phyloP scores from a whole-genome alignment of 2,113 vertebrate species.

The Macrotis lagotis region DNA sequence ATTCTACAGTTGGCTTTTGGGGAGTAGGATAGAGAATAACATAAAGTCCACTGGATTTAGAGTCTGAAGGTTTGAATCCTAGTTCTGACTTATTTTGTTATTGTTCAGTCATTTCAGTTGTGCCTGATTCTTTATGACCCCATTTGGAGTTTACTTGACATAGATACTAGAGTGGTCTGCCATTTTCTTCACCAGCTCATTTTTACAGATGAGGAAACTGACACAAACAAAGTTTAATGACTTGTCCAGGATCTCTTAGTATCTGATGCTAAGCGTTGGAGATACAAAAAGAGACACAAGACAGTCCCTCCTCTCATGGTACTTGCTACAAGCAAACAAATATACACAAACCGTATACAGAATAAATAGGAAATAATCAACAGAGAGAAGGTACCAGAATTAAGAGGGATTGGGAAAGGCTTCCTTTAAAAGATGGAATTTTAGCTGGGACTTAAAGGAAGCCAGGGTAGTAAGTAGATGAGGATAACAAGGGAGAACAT shows the following conservation, averaged over 20 bases:
- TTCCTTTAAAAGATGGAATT: not conserved
- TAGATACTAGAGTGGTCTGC: too few species aligned
- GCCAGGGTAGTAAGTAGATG: not conserved
- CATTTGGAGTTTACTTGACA: too few species aligned
- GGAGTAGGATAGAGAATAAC: not conserved
- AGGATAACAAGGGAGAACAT: not conserved
- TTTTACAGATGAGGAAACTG: too few species aligned
- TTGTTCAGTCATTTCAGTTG: too few species aligned
- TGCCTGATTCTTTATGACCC: too few species aligned
- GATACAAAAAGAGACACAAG: not conserved
- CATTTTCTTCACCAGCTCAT: too few species aligned
- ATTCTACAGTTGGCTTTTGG: too few species aligned
- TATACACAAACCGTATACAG: not conserved
- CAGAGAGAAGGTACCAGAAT: not conserved
- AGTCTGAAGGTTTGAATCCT: not conserved
- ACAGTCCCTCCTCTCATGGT: not conserved
- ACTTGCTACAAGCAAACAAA: not conserved
- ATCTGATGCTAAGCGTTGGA: not conserved
- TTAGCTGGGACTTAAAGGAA: not conserved
- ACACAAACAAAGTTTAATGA: too few species aligned
- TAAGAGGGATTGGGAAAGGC: not conserved
- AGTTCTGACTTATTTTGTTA: not conserved
- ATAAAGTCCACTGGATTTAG: not conserved
- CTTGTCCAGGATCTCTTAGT: too few species aligned
- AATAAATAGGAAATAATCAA: not conserved